Percentiles rank a stretch among this genome's conserved stretches.
Conservation (phyloP, 2,888 invertebrate species). For the Andrena flavipes region DNA sequence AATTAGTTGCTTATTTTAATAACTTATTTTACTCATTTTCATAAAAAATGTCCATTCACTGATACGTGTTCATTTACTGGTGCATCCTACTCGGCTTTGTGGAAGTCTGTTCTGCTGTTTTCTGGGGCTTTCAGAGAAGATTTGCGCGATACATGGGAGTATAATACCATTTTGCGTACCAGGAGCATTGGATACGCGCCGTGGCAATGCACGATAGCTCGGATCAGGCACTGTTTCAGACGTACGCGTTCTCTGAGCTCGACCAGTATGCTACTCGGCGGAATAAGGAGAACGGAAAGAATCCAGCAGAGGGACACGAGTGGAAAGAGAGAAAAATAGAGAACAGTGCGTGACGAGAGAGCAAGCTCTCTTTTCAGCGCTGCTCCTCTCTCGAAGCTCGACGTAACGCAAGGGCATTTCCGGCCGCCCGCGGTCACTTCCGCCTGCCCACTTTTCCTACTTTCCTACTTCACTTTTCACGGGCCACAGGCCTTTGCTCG, state of each 20-base stretch:
- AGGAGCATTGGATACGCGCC: constrained; percentile 32
- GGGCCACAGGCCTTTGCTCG: constrained; percentile 15
- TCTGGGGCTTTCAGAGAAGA: too few relatives aligned
- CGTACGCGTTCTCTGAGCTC: not conserved
- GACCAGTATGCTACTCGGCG: not conserved
- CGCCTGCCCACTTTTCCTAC: constrained; percentile 50
- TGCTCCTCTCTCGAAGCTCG: constrained; percentile 45
- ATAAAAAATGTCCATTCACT: too few relatives aligned
- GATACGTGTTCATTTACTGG: too few relatives aligned
- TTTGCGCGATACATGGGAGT: not conserved
- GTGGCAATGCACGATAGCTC: constrained; percentile 48
- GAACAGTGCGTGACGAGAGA: constrained; percentile 50
- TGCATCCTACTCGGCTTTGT: too few relatives aligned
- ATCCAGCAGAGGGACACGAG: too few relatives aligned
- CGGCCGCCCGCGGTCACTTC: constrained; percentile 62
- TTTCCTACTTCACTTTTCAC: not conserved
- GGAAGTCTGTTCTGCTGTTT: too few relatives aligned
- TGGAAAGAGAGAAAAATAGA: not conserved
- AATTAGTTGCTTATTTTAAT: too few relatives aligned
- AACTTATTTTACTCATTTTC: too few relatives aligned
- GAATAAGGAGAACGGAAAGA: not conserved
- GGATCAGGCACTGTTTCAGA: constrained; percentile 45
- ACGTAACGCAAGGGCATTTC: constrained; percentile 71
- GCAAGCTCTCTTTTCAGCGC: constrained; percentile 16
- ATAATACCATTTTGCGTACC: not conserved